Base-by-base conservation (phyloP, 2,113 vertebrate species). In the Ceratotherium simum region DNA sequence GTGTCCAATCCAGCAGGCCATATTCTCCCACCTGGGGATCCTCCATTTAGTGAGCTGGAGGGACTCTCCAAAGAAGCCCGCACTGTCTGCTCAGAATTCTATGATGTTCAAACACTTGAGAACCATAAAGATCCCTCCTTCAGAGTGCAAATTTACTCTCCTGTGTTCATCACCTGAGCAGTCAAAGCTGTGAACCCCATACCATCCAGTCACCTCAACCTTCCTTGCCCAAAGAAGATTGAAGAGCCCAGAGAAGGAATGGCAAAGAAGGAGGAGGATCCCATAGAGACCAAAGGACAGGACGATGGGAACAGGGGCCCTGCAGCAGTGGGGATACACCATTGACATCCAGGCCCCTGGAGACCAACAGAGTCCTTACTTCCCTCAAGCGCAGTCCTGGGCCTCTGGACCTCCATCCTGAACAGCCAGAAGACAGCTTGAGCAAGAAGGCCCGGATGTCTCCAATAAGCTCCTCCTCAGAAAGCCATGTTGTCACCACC, bases 341-440 rank as follows among this genome's bases (percentile, higher is more conserved):
- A 21, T 3, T 10, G 17, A 9, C 8, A 27, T 39, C 25, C 25
- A 33, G 25, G 42, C 0, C 33, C 29, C 36, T n/a, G 12, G 42
- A 90, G 20, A 27, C 27, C 6, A 3, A 17, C 2, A 3, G 13
- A 20, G 8, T 17, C 21, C 8, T 46, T 48, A 23, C 5, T 7
- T 51, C 33, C 0, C 1, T 4, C 1, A 5, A 2, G 6, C 0
- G 5, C 3, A 56, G 20, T 13, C 56, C 29, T 14, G 29, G 8
- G 11, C 4, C 27, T 67, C 70, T 13, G 12, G 14, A 79, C 20
- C 5, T 11, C 8, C 31, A 13, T 4, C 18, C 10, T 2, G 20
- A 2, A 27, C 18, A 42, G 31, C 9, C 16, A 51, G n/a, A 70
- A 69, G 29, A 56, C 1, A 39, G 95, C 51, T 54, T 54, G 51